These are phyloP conservation scores for Vicugna pacos DNA, from an alignment of 2,113 vertebrate species.

Conservation along the genomic window DNA sequence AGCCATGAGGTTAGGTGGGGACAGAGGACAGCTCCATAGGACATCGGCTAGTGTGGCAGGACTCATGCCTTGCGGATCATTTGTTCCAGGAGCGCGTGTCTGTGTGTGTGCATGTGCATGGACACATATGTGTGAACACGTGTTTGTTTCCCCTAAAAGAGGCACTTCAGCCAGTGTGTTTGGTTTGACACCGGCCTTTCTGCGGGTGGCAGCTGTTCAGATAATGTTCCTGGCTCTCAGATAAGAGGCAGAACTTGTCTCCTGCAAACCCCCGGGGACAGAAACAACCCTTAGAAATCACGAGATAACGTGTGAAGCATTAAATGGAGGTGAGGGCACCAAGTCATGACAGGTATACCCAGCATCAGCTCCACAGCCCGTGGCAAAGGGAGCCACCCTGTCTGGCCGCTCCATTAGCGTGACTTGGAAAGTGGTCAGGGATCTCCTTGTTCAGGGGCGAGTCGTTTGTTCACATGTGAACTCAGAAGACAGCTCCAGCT, in stretches of 20 bases:
- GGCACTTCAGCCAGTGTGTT: neutral
- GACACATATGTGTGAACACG: fast-evolving
- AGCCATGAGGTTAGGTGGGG: neutral
- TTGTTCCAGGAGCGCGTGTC: neutral
- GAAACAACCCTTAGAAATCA: conserved; percentile 54
- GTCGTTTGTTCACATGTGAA: conserved; percentile 54
- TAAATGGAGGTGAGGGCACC: conserved; percentile 61
- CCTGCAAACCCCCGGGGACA: neutral
- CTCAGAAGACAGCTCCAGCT: conserved; percentile 24
- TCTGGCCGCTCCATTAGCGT: conserved; percentile 39
- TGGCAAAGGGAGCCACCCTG: conserved; percentile 30
- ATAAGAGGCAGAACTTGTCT: conserved; percentile 35
- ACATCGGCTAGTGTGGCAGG: neutral
- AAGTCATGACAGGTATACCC: neutral
- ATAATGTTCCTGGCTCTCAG: conserved; percentile 35
- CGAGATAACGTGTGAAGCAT: conserved; percentile 29
- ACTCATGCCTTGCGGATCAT: neutral
- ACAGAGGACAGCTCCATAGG: neutral
- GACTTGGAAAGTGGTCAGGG: conserved; percentile 60
- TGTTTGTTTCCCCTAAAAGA: conserved; percentile 7
- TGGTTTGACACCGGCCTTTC: conserved; percentile 64
- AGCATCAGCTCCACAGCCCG: conserved; percentile 37
- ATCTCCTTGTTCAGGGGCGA: conserved; percentile 15
- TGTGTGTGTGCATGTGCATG: neutral
- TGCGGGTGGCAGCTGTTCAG: conserved; percentile 27